phyloP scores from a whole-genome alignment of 2,797 vertebrate genomes.

The Halcyon smyrnensis region DNA sequence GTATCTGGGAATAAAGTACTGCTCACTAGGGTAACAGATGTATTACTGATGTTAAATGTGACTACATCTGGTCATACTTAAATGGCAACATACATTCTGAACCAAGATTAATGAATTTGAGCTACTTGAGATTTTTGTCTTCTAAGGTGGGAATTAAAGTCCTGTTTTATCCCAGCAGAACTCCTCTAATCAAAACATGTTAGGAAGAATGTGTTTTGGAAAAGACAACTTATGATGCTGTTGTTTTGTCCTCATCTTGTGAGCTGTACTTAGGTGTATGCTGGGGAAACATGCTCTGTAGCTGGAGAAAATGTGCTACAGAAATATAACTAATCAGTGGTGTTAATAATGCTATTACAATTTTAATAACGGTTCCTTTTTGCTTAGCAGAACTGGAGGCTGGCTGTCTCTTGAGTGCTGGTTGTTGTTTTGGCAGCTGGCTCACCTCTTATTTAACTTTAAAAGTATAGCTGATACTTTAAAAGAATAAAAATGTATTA shows the following conservation, averaged over 20 bases:
- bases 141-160: neutral
- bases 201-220: accelerated
- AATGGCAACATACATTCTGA: neutral
- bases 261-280: neutral
- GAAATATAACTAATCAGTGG: neutral
- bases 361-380: neutral
- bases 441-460: neutral
- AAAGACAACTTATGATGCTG: neutral
- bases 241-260: neutral
- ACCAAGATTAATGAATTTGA: neutral
- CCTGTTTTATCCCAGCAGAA: neutral
- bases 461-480: neutral
- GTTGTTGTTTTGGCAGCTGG: neutral
- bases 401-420: neutral
- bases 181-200: neutral
- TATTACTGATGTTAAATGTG: neutral
- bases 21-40: neutral
- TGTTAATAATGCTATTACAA: neutral
- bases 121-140: neutral
- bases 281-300: neutral
- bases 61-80: neutral
- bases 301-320: neutral
- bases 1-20: neutral
- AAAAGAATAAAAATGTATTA: neutral
- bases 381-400: neutral